Evolutionary conservation across 2,888 invertebrate genomes (phyloP), one percentile per base, ranked within the genome.

Genomic region (Hyposoter dolosus): DNA sequence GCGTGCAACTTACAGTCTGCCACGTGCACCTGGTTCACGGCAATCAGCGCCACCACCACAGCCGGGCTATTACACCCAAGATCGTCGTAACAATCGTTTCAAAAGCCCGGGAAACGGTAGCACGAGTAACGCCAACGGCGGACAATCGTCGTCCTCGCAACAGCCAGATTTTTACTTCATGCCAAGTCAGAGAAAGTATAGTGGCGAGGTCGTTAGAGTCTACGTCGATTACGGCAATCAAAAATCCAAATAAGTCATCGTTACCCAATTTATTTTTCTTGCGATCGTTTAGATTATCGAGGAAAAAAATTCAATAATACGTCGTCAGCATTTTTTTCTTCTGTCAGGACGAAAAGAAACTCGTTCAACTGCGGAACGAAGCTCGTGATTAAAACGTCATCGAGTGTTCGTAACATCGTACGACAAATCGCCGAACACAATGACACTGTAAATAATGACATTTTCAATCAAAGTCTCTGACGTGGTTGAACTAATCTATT

Each of bases 161-260:
- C 96, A 97, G 90, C 97, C 98, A 0, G 98, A 98, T 94, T 98
- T 98, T 95, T 98, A 98, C 95, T 98, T 98, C 94, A 98, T 98
- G 98, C 98, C 98, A 68, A 98, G 98, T 87, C 98, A 98, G 93
- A 95, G 98, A 88, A 98, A 98, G 94, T 98, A 98, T 94, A 98
- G 98, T 91, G 98, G 98, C 90, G 98, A 98, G 95, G 97, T 97
- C 45, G 97, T 98, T 79, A 95, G 97, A 90, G 97, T 98, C 60
- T 98, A 97, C 93, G 97, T 98, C 50, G 97, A 97, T 93, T 97
- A 97, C 92, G 97, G 97, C 92, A 97, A 96, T 93, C 96, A 96
- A 87, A 89, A 90, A 91, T 95, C 96, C 80, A 96, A 96, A 93
- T 95, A 94, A 94, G 9, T 63, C 45, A 63, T 45, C 45, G 43